Base-by-base conservation (phyloP, 2,888 invertebrate genomes). In the Caenorhabditis sp. region DNA sequence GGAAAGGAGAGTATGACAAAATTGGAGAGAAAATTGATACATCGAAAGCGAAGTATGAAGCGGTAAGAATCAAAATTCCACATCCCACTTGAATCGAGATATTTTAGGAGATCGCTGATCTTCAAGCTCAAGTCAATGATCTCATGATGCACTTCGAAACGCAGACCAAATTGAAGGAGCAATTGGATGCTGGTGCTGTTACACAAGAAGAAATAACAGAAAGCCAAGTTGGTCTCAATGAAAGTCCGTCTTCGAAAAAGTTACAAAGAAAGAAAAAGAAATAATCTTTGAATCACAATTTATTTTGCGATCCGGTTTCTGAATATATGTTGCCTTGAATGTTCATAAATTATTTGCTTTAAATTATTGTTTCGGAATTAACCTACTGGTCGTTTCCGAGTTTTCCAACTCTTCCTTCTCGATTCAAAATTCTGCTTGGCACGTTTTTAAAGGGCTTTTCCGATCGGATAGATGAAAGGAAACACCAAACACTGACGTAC, bases 141-240 rank as follows among this genome's bases (percentile, higher is more conserved):
- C 91, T 99, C 59, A 95, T 97, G 95, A 95, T 97, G 90, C 96
- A 93, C 88, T 92, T 99, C 84, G 94, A 96, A 81, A 96, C 95
- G 0, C 93, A 93, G 88, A 90, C 91, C 57, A 90, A 91, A 82
- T 77, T 90, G 21, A 74, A 77, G 20, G 64, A 70, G 27, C 67
- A 78, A 57, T 58, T 78, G 26, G 64, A 61, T 0, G 66, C 63
- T 0, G 70, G 75, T 38, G 63, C 36, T 14, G 63, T 78, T n/a
- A 78, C 71, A 10, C 64, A 74, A 50, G 71, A 71, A 59, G 72
- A 72, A 65, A 67, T 72, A 0, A 43, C 20, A 25, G 65, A 68
- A 53, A 65, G 67, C 21, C 64, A 64, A 56, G 64, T 72, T 17
- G 67, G 64, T 17, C 23, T 72, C 31, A 61, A 72, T 65, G 27